phyloP scores from a whole-genome alignment of 2,113 vertebrate genomes.

The Prunella fulvescens region DNA sequence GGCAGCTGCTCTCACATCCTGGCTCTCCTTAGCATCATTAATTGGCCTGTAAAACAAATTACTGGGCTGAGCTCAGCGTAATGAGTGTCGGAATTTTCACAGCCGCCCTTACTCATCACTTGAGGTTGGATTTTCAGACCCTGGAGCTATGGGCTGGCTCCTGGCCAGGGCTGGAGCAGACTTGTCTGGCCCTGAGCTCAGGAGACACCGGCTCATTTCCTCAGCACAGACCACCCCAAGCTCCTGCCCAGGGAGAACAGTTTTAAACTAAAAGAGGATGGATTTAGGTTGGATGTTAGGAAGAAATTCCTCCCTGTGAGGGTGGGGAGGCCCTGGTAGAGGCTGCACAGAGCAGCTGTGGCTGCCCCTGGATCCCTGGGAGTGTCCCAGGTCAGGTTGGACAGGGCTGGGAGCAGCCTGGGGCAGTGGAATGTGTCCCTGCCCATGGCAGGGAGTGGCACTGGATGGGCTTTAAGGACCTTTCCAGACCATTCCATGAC shows the following conservation, averaged over 20 bases:
- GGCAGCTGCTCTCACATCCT: not conserved
- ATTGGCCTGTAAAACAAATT: conserved; percentile 23
- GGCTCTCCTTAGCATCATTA: not conserved
- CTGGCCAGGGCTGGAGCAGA: not conserved
- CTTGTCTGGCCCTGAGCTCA: not conserved
- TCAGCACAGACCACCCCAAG: not conserved
- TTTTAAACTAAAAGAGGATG: not conserved
- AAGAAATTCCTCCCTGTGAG: not conserved
- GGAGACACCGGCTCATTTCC: accelerated
- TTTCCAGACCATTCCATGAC: not conserved
- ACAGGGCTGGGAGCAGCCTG: accelerated
- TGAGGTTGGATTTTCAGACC: conserved; percentile 18
- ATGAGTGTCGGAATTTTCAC: not conserved
- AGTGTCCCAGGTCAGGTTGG: not conserved
- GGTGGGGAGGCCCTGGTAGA: not conserved
- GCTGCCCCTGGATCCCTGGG: not conserved
- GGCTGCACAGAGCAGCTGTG: not conserved
- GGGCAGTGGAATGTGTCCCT: not conserved
- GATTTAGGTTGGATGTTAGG: not conserved
- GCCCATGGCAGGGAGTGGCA: not conserved
- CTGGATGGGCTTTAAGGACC: not conserved
- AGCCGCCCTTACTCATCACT: not conserved
- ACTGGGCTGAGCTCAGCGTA: not conserved
- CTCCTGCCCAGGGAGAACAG: not conserved
- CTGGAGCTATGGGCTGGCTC: not conserved